Conservation (phyloP, 2,797 vertebrate genomes). For the Tokudaia muenninki region DNA sequence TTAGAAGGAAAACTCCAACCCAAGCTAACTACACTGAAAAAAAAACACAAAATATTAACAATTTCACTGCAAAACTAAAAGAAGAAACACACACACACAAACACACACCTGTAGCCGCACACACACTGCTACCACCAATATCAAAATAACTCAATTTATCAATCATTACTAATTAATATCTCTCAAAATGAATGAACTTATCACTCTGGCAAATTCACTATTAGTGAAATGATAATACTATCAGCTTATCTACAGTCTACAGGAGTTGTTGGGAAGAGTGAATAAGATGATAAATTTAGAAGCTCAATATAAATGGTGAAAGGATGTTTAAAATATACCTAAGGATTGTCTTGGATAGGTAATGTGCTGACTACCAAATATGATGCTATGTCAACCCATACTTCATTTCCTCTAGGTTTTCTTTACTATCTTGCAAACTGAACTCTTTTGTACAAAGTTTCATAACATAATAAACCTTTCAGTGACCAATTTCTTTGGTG, state of each 20-base stretch:
- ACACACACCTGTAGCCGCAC: no score
- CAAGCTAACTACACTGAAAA: no score
- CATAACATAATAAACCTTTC: neutral
- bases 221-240: neutral
- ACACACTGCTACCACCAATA: no score
- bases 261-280: neutral
- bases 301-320: constrained; percentile 19
- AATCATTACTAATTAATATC: neutral
- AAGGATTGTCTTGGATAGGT: neutral
- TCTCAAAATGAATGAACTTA: neutral
- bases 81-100: no score
- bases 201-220: neutral
- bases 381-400: neutral
- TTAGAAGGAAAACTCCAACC: no score
- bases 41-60: no score
- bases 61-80: no score
- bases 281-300: neutral
- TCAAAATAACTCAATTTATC: neutral
- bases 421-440: constrained; percentile 13
- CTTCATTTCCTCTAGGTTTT: neutral
- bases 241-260: neutral
- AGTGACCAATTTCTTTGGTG: neutral
- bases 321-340: constrained; percentile 13
- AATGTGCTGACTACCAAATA: neutral
- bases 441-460: neutral